Evolutionary conservation across 2,888 invertebrate genomes (phyloP), one percentile per base, ranked within the genome.

Genomic region (Phalangium opilio): DNA sequence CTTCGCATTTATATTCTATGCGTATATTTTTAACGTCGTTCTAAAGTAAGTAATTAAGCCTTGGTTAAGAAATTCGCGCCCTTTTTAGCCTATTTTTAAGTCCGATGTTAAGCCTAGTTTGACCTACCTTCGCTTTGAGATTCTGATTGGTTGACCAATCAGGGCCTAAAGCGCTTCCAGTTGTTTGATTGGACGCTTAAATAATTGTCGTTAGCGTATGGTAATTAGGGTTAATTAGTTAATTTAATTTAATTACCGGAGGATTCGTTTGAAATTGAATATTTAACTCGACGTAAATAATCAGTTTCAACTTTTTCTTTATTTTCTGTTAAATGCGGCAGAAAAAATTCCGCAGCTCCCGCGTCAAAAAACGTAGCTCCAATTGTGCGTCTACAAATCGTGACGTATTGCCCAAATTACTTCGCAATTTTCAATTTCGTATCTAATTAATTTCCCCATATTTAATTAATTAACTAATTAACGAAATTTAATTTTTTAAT

Each of bases 391-490:
- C n/a, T n/a, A n/a, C n/a, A n/a, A n/a, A n/a, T n/a, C n/a, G 69
- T 98, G 90, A 67, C 86, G 86, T 41, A 98, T 79, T 0, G 85
- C 79, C 98, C 98, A 98, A 50, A 89, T 71, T 43, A 95, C 78
- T 62, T 90, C 78, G 43, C 89, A 75, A 15, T 81, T 79, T 62
- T 75, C 74, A 14, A 93, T 75, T 63, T 91, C 90, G 65, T 87
- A 70, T n/a, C 71, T 70, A 51, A 32, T 52, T 34, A 11, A n/a
- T 47, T 47, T n/a, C 14, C n/a, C 12, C 5, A 14, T 49, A 27
- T 27, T 27, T 7, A 27, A 27, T 7, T 27, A 27, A 27, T 27
- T 27, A 27, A 8, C 5, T 27, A 27, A 27, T 27, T 27, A 27
- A 8, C 8, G 8, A 27, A 27, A 27, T n/a, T n/a, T n/a, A n/a